These are phyloP conservation scores for Xanthorhoe spadicearia DNA, from an alignment of 2,888 invertebrate genomes.

Conservation along the genomic window DNA sequence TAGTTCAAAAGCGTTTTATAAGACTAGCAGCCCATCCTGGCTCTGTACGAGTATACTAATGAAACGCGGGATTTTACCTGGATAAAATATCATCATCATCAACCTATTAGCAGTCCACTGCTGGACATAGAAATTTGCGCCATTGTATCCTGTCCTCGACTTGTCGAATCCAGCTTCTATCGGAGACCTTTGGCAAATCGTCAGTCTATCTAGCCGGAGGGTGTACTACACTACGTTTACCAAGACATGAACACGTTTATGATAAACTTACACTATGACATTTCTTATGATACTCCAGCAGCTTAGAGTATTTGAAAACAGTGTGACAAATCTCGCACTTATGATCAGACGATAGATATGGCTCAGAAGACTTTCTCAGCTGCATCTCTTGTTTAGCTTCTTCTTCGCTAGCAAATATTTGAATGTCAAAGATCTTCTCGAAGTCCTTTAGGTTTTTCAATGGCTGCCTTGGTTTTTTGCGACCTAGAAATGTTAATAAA, in stretches of 20 bases:
- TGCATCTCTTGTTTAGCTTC: slow-evolving; percentile 21
- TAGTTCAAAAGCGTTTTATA: too few species aligned
- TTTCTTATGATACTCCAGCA: slow-evolving; percentile 21
- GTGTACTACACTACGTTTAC: too few species aligned
- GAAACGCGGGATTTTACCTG: too few species aligned
- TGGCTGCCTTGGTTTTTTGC: neutral
- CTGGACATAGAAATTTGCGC: too few species aligned
- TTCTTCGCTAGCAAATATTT: slow-evolving; percentile 2
- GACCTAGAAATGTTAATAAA: neutral
- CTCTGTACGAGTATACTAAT: too few species aligned
- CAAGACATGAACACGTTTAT: neutral
- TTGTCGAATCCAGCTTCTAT: too few species aligned
- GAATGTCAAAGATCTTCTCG: slow-evolving; percentile 19
- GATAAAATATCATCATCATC: too few species aligned
- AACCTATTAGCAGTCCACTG: too few species aligned
- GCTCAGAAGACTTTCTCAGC: slow-evolving; percentile 11
- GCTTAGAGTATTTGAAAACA: slow-evolving; percentile 15
- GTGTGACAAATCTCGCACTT: slow-evolving; percentile 24
- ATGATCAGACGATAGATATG: slow-evolving; percentile 13
- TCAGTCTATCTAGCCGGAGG: too few species aligned
- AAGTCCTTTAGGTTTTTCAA: slow-evolving; percentile 6
- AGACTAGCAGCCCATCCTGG: too few species aligned
- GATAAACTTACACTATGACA: slow-evolving; percentile 26
- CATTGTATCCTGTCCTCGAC: too few species aligned
- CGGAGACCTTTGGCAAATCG: too few species aligned